Percentiles rank a stretch among this genome's conserved stretches.
phyloP scores from a whole-genome alignment of 2,113 vertebrate species.

The Spea multiplicata region DNA sequence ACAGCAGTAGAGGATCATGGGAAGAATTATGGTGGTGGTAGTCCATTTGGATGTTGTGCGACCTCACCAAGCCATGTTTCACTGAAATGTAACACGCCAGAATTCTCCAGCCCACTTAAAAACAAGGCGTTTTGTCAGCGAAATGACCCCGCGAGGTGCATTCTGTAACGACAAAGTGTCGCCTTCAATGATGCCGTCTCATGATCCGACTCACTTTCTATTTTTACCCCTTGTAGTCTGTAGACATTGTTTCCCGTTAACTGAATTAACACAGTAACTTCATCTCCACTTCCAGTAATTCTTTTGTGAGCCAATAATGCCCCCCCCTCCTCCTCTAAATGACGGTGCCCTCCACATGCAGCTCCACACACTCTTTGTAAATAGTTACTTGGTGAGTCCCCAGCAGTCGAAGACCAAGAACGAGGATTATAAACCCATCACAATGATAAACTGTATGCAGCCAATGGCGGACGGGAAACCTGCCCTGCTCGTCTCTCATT shows the following conservation, averaged over 20 bases:
- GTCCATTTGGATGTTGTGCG: no score
- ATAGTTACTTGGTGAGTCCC: no score
- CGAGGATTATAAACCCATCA: no score
- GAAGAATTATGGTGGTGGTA: no score
- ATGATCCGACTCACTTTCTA: slow-evolving; percentile 61
- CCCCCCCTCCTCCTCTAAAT: slow-evolving; percentile 60
- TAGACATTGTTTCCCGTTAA: slow-evolving; percentile 76
- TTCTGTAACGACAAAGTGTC: slow-evolving; percentile 32
- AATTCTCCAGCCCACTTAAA: slow-evolving; percentile 8
- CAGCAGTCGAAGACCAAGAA: no score
- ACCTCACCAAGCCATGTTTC: no score
- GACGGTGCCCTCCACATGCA: slow-evolving; percentile 31
- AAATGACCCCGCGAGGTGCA: slow-evolving; percentile 24
- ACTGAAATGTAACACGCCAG: background rate
- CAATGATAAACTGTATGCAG: no score
- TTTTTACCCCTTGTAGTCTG: slow-evolving; percentile 74
- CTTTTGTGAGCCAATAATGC: slow-evolving; percentile 70
- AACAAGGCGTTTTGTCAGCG: slow-evolving; percentile 19
- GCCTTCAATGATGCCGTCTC: slow-evolving; percentile 38
- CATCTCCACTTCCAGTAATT: slow-evolving; percentile 88
- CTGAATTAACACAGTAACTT: slow-evolving; percentile 54
- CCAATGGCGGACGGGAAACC: no score
- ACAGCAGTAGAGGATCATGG: no score
- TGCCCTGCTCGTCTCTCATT: no score
- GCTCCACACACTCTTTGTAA: background rate